Base-by-base conservation (phyloP, 2,113 vertebrate genomes). In the Kryptolebias marmoratus region DNA sequence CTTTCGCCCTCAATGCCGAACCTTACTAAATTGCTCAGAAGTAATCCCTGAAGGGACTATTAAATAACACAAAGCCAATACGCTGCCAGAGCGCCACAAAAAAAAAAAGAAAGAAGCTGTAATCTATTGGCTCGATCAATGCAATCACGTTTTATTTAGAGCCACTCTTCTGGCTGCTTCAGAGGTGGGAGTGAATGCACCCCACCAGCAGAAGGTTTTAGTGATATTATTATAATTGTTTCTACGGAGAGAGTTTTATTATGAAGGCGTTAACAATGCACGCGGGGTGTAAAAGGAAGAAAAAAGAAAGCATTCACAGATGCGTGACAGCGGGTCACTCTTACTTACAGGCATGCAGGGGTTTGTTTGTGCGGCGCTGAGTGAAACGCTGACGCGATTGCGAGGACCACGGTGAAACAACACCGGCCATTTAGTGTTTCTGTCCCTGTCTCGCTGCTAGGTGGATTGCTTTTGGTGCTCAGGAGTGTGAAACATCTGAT, bases 321-420 rank as follows among this genome's bases (percentile, higher is more conserved):
- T 6, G 0, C 22, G 3, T 5, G 13, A 64, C 14, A 50, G 53
- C 32, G 30, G 49, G 31, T 50, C 13, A 16, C 44, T 22, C 15
- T 30, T 13, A 13, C 30, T 58, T 45, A 3, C 64, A 30, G 44
- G 27, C 71, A 54, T 18, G 63, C 56, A 18, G 22, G 61, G 62
- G 13, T 75, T 60, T 84, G 82, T 78, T 86, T 81, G 77, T 68
- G 53, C 73, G 68, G 71, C 58, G 75, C 68, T 57, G 57, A 84
- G 80, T 79, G 87, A 82, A 90, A 90, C 86, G 78, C 78, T 80
- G 55, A 86, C 91, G 83, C 81, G 87, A 88, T 85, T 63, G 77
- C 27, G 69, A 71, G 77, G 68, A 49, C 71, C 70, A 3, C 64
- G 49, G 67, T 65, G 78, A 65, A 72, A 68, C 65, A 54, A 64